phyloP scores from a whole-genome alignment of 30 jellyfish, hydroid and myxozoan species.

The Nemopilema nomurai region DNA sequence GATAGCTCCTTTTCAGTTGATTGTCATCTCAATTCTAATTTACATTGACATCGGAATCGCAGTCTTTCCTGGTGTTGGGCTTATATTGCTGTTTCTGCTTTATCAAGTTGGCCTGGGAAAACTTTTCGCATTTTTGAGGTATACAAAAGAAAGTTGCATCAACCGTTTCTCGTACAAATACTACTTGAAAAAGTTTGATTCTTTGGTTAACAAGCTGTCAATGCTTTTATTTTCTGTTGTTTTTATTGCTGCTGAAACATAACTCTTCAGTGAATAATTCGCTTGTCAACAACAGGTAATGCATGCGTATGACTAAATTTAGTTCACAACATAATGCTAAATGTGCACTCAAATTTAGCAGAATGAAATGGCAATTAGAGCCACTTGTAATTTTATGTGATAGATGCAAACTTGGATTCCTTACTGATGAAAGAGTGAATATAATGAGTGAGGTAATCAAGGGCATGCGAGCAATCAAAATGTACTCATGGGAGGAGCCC shows the following conservation, averaged over 20 bases:
- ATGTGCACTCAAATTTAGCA: too few relatives aligned
- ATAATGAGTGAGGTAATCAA: slow-evolving; percentile 64
- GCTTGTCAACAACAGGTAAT: too few relatives aligned
- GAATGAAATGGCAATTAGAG: too few relatives aligned
- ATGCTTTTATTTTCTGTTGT: too few relatives aligned
- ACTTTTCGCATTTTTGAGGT: slow-evolving; percentile 60
- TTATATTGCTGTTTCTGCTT: slow-evolving; percentile 42
- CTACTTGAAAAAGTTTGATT: too few relatives aligned
- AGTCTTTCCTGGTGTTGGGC: slow-evolving; percentile 75
- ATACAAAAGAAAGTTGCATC: too few relatives aligned
- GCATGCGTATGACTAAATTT: too few relatives aligned
- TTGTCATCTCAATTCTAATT: slow-evolving; percentile 47
- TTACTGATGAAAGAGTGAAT: slow-evolving; percentile 80
- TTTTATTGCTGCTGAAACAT: too few relatives aligned
- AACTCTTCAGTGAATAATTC: too few relatives aligned
- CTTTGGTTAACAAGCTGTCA: too few relatives aligned
- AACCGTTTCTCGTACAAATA: too few relatives aligned
- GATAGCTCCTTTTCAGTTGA: slow-evolving; percentile 66
- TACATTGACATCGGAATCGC: slow-evolving; percentile 59
- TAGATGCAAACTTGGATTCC: slow-evolving; percentile 48
- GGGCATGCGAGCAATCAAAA: slow-evolving; percentile 74
- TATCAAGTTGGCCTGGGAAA: slow-evolving; percentile 62
- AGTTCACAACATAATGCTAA: too few relatives aligned
- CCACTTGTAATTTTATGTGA: not conserved
- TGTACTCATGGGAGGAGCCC: slow-evolving; percentile 78